Conservation (phyloP, 2,797 vertebrate genomes). For the Ispidina lecontei region DNA sequence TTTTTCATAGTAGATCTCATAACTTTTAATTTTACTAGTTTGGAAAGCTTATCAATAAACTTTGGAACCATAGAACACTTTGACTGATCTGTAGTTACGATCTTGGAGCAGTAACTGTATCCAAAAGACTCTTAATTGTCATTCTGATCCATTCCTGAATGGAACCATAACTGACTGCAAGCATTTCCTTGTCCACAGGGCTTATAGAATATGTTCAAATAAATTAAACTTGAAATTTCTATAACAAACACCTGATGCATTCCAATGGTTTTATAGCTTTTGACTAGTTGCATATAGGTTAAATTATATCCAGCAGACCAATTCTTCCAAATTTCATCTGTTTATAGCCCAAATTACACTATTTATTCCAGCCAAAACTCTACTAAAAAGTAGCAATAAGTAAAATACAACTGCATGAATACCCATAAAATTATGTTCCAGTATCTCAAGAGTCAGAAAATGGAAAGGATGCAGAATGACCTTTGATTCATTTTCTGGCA, state of each 20-base stretch:
- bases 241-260: background rate
- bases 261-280: background rate
- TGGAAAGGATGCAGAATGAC: background rate
- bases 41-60: background rate
- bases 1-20: background rate
- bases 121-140: background rate
- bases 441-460: background rate
- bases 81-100: background rate
- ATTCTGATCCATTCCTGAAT: background rate
- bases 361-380: background rate
- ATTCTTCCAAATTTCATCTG: background rate
- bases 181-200: background rate
- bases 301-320: background rate
- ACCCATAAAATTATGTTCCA: background rate
- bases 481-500: conserved; percentile 14
- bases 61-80: background rate
- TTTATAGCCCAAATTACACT: background rate
- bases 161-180: background rate
- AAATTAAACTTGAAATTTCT: background rate
- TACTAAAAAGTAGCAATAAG: background rate
- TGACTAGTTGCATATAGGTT: background rate
- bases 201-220: background rate
- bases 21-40: background rate
- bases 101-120: background rate
- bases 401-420: background rate